Conservation (phyloP, 2,888 invertebrate species). For the Caenorhabditis sp. region DNA sequence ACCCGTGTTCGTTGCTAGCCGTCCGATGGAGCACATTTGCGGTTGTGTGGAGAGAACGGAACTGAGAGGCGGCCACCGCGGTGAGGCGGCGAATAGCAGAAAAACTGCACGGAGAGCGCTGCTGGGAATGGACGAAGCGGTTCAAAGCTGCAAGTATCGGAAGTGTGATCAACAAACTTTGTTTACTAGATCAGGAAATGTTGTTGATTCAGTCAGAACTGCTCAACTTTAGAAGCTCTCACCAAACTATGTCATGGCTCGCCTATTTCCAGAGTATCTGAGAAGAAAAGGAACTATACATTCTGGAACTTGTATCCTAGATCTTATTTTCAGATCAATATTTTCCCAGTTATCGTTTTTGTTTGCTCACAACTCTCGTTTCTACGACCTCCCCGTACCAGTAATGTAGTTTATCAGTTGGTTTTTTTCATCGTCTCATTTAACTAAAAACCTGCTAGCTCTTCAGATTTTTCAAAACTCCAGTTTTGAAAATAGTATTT, state of each 20-base stretch:
- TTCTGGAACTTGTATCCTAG: not conserved
- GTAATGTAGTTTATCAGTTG: not conserved
- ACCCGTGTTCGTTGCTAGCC: conserved; percentile 60
- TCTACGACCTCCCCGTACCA: conserved; percentile 25
- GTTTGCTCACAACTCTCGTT: not conserved
- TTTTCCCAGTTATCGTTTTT: not conserved
- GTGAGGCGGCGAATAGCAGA: conserved; percentile 28
- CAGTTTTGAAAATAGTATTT: not conserved
- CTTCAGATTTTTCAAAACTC: too few relatives aligned
- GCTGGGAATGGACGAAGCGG: conserved; percentile 22
- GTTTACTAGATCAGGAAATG: not conserved
- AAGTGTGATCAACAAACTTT: conserved; percentile 10
- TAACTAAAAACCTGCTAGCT: not conserved
- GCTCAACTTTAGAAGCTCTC: too few relatives aligned
- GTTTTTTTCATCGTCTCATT: conserved; percentile 11
- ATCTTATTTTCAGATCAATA: too few relatives aligned
- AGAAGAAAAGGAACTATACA: too few relatives aligned
- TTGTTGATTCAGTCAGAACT: too few relatives aligned
- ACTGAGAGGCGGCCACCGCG: conserved; percentile 22
- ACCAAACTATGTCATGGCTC: too few relatives aligned
- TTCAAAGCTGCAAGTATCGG: conserved; percentile 27
- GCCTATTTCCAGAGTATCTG: too few relatives aligned
- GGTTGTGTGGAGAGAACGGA: conserved; percentile 41
- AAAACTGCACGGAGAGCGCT: conserved; percentile 14
- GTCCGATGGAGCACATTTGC: conserved; percentile 67